Base-by-base conservation (phyloP, 2,888 invertebrate genomes). In the Drosophila bunnanda region DNA sequence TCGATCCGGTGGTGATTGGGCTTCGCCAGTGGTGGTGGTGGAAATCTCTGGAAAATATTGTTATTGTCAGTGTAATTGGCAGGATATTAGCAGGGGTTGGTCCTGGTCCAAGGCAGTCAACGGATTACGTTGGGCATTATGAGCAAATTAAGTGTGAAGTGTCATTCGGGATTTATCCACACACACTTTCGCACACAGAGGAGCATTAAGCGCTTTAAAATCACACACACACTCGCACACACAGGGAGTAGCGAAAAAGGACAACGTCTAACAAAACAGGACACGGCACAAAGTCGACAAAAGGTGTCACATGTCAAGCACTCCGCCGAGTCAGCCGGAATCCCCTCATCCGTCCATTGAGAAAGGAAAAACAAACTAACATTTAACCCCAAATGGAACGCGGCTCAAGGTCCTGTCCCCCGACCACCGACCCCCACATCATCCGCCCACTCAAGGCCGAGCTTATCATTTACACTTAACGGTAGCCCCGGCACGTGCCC, bases 91-190 rank as follows among this genome's bases (percentile, higher is more conserved):
- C 76, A 74, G 78, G 70, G 59, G 74, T 76, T 61, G 57, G 74
- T 76, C 38, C 50, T 54, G 58, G 64, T 44, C 43, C 59, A 15
- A 22, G 50, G 32, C 61, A 54, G 68, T 80, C 53, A 77, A 82
- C 74, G 80, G 90, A 82, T 90, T 90, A 90, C 78, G 82, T 72
- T 36, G 84, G 78, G 89, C 84, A 90, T 90, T 90, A 89, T 86
- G 82, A 89, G 79, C 82, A 90, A 90, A 90, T 90, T 90, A 90
- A 90, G 90, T 90, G 90, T 90, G 90, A 90, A 90, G 88, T 90
- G 89, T 80, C 82, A 88, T 88, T 88, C 84, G 80, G 76, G 87
- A 86, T 75, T 85, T 85, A 75, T 57, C 38, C 44, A 41, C 28
- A 56, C 20, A 36, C 25, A 30, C n/a, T n/a, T n/a, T n/a, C n/a